A percentile compares a stretch with the other conserved stretches of the same genome.
phyloP scores from a whole-genome alignment of 1,140 invertebrate species.

The Tetraneura akinire region DNA sequence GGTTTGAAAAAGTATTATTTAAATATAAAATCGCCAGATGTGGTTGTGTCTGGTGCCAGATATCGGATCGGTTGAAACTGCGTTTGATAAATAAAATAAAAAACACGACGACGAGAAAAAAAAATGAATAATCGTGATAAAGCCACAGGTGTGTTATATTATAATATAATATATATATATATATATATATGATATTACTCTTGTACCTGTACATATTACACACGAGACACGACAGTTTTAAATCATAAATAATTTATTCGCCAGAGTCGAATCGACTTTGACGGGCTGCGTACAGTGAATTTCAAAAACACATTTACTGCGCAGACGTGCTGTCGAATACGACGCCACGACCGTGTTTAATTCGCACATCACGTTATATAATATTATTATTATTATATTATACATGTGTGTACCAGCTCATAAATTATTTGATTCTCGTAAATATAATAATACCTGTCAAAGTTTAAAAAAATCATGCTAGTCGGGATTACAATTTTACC shows the following conservation, averaged over 20 bases:
- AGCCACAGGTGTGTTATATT: not conserved
- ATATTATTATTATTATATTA: too few species aligned
- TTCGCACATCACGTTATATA: not conserved
- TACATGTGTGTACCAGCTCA: not conserved
- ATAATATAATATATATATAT: not conserved
- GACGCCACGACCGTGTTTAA: not conserved
- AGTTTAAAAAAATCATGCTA: not conserved
- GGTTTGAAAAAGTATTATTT: too few species aligned
- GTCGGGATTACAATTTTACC: not conserved
- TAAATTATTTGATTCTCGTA: not conserved
- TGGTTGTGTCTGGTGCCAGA: too few species aligned
- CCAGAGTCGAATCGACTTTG: not conserved
- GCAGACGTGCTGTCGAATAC: not conserved
- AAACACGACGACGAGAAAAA: too few species aligned
- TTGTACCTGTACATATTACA: not conserved
- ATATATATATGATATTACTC: not conserved
- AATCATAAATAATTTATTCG: not conserved
- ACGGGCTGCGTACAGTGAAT: not conserved
- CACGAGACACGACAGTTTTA: not conserved
- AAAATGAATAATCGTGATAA: too few species aligned
- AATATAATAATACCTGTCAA: slow-evolving; percentile 13
- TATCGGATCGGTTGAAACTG: too few species aligned
- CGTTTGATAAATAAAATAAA: too few species aligned
- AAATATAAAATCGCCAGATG: too few species aligned
- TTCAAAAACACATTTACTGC: not conserved